These are phyloP conservation scores for Drosophila subpulchrella DNA, from an alignment of 1,140 invertebrate species.

Conservation along the genomic window DNA sequence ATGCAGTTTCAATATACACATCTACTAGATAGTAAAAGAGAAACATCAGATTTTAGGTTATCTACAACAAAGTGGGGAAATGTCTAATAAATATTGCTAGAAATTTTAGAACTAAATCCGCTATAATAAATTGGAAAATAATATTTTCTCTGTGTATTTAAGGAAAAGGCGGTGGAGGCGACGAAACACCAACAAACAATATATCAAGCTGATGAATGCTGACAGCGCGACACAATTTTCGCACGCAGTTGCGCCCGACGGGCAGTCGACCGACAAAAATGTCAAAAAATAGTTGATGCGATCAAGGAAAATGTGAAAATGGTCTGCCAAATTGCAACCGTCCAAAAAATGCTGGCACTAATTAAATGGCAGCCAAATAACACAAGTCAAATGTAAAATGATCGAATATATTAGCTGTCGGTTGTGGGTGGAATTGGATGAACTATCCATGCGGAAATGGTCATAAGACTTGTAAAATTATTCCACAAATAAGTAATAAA, in stretches of 20 bases:
- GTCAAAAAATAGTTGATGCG: conserved; percentile 59
- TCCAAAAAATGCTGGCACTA: conserved; percentile 50
- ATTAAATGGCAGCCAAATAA: conserved; percentile 44
- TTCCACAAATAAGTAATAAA: no score
- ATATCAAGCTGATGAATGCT: conserved; percentile 56
- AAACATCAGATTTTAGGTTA: no score
- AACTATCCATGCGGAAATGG: conserved; percentile 28
- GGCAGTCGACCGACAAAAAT: conserved; percentile 65
- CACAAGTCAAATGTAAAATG: conserved; percentile 6
- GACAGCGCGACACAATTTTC: conserved; percentile 64
- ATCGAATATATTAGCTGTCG: conserved; percentile 10
- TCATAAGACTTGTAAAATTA: no score
- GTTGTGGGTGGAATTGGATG: conserved; percentile 22
- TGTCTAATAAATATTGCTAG: background rate
- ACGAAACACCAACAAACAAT: conserved; percentile 49
- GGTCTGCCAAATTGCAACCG: conserved; percentile 53
- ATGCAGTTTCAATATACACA: no score
- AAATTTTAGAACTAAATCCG: background rate
- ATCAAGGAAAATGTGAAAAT: conserved; percentile 38
- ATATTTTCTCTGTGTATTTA: conserved; percentile 7
- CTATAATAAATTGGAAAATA: background rate
- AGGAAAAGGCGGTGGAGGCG: conserved; percentile 6
- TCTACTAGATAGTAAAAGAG: no score
- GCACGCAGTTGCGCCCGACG: conserved; percentile 61
- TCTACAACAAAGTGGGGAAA: no score